phyloP scores from a whole-genome alignment of 1,140 invertebrate species.

The Drosophila cardini region DNA sequence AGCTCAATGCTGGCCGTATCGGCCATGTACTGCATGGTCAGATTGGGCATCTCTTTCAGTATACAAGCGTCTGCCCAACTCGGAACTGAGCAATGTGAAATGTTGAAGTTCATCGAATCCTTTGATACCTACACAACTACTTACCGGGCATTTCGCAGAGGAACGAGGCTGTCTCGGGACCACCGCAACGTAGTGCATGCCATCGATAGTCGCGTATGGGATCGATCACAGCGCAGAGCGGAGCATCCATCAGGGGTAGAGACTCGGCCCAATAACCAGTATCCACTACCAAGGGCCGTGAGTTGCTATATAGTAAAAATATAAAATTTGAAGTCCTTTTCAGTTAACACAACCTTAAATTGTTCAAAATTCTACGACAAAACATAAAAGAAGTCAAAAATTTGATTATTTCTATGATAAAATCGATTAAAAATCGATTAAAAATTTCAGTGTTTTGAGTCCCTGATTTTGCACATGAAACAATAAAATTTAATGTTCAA shows the following conservation, averaged over 20 bases:
- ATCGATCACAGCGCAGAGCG: slow-evolving; percentile 89
- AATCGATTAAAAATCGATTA: no score
- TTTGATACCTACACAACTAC: slow-evolving; percentile 13
- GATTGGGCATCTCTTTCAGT: slow-evolving; percentile 88
- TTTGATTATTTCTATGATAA: neutral
- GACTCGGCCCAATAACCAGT: slow-evolving; percentile 89
- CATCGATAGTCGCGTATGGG: slow-evolving; percentile 89
- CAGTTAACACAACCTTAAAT: no score
- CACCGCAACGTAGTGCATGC: slow-evolving; percentile 89
- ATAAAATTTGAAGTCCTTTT: no score
- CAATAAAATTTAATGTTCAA: neutral
- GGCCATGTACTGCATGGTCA: slow-evolving; percentile 89
- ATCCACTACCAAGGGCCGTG: slow-evolving; percentile 86
- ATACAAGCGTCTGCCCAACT: slow-evolving; percentile 89
- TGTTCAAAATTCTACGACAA: neutral
- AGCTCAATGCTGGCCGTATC: slow-evolving; percentile 93
- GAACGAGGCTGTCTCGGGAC: slow-evolving; percentile 90
- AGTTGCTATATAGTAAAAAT: slow-evolving; percentile 59
- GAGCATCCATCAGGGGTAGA: slow-evolving; percentile 85
- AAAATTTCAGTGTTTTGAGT: no score
- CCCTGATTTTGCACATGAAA: neutral
- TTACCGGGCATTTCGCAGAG: slow-evolving; percentile 90
- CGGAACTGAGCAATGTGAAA: slow-evolving; percentile 86
- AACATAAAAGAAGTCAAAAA: no score
- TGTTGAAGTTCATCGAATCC: neutral